Conservation (phyloP, 2,113 vertebrate genomes). For the Lophotis ruficrista region DNA sequence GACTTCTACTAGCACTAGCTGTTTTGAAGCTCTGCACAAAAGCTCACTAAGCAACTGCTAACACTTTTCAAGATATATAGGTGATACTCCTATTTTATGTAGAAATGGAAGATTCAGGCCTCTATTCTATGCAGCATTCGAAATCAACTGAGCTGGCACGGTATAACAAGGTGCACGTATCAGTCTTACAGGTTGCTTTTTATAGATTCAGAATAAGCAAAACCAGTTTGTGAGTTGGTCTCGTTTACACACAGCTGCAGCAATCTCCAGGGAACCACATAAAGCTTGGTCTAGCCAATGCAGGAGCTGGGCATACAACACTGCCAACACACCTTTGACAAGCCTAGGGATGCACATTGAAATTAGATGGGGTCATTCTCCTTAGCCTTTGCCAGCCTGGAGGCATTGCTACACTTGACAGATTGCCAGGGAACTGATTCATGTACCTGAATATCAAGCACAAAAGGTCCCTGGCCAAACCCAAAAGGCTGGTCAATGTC, state of each 20-base stretch:
- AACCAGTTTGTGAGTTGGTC: background rate
- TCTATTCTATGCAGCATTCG: background rate
- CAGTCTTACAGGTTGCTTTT: background rate
- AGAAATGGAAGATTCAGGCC: background rate
- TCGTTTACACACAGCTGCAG: background rate
- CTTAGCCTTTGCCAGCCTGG: background rate
- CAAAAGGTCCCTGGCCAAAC: background rate
- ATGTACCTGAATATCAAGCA: background rate
- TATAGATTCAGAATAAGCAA: background rate
- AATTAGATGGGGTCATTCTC: background rate
- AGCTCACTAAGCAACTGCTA: background rate
- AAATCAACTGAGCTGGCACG: background rate
- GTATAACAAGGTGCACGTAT: background rate
- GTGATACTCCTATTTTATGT: background rate
- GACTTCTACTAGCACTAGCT: background rate
- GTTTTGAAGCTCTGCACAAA: background rate
- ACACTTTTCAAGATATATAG: background rate
- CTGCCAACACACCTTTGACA: background rate
- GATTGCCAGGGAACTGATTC: background rate
- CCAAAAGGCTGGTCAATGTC: background rate
- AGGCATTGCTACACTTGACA: background rate
- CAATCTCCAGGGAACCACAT: background rate
- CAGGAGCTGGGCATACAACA: background rate
- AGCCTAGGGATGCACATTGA: background rate
- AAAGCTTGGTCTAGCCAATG: background rate